Base-by-base conservation (phyloP, 1,140 invertebrate genomes). In the Spodoptera litura region DNA sequence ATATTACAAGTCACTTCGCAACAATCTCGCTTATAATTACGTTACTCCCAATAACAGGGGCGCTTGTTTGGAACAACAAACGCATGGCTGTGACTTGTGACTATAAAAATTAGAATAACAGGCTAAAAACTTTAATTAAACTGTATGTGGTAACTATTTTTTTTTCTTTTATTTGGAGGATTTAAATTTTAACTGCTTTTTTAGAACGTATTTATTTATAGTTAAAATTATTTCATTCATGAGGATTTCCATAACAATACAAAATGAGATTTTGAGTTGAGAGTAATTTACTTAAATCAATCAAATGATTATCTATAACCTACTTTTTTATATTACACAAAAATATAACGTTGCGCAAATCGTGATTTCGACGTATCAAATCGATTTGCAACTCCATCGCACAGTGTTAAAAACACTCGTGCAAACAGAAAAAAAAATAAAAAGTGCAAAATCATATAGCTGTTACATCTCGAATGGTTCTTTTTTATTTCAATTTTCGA, bases 371-470 rank as follows among this genome's bases (percentile, higher is more conserved):
- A 78, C 78, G 81, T 82, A 74, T 91, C 85, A 79, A 85, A 85
- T 84, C 72, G 64, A 83, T 87, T 89, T 78, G 71, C 70, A 83
- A 77, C 78, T 85, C 88, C 88, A 86, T 81, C 52, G 85, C 83
- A 78, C 84, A 86, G 81, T 88, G 87, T 88, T 88, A 85, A 89
- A 91, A 92, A 90, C 88, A 90, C 87, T 85, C 86, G 85, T 79
- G 77, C 73, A 84, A 84, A 84, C 77, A 85, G 84, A 89, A 77
- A 86, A 85, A 87, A 90, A 89, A 77, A 81, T 86, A 86, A 93
- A 93, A 94, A 93, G 86, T 93, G 93, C 93, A 91, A 93, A 93
- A 93, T 94, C 93, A 94, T 93, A 94, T 93, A 89, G 90, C 91
- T 89, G 91, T 92, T 93, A 93, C 92, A 94, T 93, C 93, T 93